These are phyloP conservation scores for Dione juno DNA, from an alignment of 2,888 invertebrate genomes.

Conservation along the genomic window DNA sequence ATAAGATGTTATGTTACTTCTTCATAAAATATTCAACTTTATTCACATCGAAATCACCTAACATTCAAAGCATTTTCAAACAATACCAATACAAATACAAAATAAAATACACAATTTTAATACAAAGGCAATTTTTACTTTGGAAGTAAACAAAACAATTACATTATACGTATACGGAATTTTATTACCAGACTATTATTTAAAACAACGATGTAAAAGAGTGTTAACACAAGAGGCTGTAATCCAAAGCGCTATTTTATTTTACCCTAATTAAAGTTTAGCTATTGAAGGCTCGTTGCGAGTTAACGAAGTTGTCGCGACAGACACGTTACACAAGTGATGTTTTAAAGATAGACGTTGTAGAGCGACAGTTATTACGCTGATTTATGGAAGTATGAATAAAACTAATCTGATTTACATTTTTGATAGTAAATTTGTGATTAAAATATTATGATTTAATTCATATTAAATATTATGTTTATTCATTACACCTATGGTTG, in stretches of 20 bases:
- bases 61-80: neutral
- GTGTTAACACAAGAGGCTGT: constrained; percentile 49
- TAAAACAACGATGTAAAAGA: constrained; percentile 49
- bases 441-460: neutral
- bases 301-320: constrained; percentile 70
- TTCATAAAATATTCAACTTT: neutral
- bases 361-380: neutral
- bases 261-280: constrained; percentile 78
- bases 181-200: constrained; percentile 46
- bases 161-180: constrained; percentile 31
- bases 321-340: constrained; percentile 57
- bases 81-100: neutral
- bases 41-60: neutral
- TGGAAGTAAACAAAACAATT: constrained; percentile 36
- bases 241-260: constrained; percentile 63
- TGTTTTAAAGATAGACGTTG: constrained; percentile 2
- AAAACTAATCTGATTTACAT: constrained; percentile 1
- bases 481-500: neutral
- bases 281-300: constrained; percentile 73
- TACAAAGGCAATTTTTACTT: constrained; percentile 13
- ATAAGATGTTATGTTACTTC: too few species aligned
- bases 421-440: neutral
- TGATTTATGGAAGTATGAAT: constrained; percentile 7
- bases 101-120: neutral
- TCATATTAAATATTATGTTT: neutral